A percentile compares a stretch with the other conserved stretches of the same genome.
phyloP scores from a whole-genome alignment of 2,113 vertebrate genomes.

The Ptyas mucosa region DNA sequence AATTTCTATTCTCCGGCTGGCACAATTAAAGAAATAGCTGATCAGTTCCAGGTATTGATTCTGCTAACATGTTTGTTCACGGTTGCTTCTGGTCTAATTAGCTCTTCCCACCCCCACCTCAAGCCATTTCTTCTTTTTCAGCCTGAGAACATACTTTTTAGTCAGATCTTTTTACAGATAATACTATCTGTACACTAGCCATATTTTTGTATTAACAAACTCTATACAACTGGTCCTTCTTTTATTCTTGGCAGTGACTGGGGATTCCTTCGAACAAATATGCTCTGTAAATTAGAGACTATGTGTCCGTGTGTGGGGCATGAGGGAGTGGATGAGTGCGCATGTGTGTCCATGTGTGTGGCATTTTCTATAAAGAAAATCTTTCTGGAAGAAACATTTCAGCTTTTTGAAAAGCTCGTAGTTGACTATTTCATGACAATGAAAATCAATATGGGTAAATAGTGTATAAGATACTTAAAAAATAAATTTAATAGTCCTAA shows the following conservation, averaged over 20 bases:
- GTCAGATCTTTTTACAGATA: slow-evolving; percentile 69
- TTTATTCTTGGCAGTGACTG: slow-evolving; percentile 45
- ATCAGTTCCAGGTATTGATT: slow-evolving; percentile 83
- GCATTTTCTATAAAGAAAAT: not conserved
- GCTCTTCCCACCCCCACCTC: slow-evolving; percentile 57
- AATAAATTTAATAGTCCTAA: not conserved
- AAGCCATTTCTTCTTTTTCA: slow-evolving; percentile 63
- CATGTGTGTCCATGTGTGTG: not conserved
- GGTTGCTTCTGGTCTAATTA: slow-evolving; percentile 80
- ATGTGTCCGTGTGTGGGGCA: not conserved
- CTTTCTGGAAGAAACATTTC: not conserved
- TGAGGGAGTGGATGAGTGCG: not conserved
- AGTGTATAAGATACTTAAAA: not conserved
- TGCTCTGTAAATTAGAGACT: slow-evolving; percentile 28
- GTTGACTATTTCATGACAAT: not conserved
- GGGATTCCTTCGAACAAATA: slow-evolving; percentile 9
- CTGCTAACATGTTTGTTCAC: slow-evolving; percentile 79
- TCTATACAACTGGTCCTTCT: slow-evolving; percentile 11
- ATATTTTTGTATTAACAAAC: slow-evolving; percentile 49
- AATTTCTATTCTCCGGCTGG: slow-evolving; percentile 69
- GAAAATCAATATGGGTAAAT: not conserved
- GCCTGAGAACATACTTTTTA: slow-evolving; percentile 77
- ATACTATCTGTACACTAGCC: slow-evolving; percentile 52
- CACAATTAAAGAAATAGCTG: slow-evolving; percentile 81
- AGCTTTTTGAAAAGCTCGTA: not conserved